Percentiles rank a stretch among this genome's conserved stretches.
Conservation (phyloP, 2,888 invertebrate species). For the Stictocephala bisonia region DNA sequence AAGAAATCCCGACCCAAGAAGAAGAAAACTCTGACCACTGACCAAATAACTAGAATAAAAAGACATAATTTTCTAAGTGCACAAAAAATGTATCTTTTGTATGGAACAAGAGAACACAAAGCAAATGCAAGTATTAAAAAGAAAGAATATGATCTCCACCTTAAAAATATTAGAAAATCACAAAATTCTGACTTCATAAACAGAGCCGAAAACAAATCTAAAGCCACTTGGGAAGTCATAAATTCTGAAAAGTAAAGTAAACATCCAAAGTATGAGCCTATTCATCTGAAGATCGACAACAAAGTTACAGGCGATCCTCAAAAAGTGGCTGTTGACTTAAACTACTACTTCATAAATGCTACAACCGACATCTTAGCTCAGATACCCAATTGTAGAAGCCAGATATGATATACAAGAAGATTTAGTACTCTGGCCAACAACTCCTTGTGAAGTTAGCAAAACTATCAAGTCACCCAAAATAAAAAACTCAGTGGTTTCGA, state of each 20-base stretch:
- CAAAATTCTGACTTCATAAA: neutral
- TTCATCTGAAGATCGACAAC: conserved; percentile 1
- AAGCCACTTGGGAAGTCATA: neutral
- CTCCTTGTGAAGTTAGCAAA: conserved; percentile 8
- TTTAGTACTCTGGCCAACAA: conserved; percentile 25
- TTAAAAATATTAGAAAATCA: neutral
- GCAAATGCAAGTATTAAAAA: neutral
- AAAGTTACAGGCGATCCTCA: conserved; percentile 16
- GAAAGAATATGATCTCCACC: neutral
- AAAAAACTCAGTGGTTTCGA: too few species aligned
- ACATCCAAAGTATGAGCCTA: too few species aligned
- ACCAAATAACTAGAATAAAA: conserved; percentile 9
- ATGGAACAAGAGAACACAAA: neutral
- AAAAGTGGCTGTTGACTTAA: conserved; percentile 23
- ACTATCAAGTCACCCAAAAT: conserved; percentile 17
- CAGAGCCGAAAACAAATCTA: neutral
- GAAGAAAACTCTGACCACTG: too few species aligned
- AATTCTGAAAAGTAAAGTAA: neutral
- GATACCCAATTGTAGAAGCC: conserved; percentile 21
- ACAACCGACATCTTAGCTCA: conserved; percentile 10
- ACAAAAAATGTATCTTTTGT: too few species aligned
- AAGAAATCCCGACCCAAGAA: too few species aligned
- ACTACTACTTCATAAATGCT: conserved; percentile 12
- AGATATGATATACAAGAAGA: neutral
- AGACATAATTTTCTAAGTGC: neutral